phyloP scores from a whole-genome alignment of 2,113 vertebrate species.

The Callaeas wilsoni region DNA sequence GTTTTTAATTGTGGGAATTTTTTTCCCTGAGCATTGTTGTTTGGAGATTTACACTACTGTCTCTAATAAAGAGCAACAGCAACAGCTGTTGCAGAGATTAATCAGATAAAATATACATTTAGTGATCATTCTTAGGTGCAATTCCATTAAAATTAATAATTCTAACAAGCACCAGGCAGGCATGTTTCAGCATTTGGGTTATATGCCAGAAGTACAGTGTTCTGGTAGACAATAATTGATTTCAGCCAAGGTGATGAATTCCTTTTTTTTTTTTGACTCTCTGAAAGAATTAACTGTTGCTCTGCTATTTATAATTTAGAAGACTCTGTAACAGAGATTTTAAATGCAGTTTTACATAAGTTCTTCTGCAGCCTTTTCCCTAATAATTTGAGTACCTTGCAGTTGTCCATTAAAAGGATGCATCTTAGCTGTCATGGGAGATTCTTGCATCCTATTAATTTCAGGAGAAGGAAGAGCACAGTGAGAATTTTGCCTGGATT shows the following conservation, averaged over 20 bases:
- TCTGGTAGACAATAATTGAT: background rate
- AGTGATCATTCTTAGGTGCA: background rate
- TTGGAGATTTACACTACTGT: background rate
- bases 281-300: background rate
- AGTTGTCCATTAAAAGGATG: background rate
- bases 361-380: background rate
- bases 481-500: background rate
- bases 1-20: fast-evolving
- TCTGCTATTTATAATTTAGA: background rate
- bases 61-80: background rate
- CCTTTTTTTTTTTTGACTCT: background rate
- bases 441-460: background rate
- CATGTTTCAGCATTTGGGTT: background rate
- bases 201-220: background rate
- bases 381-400: background rate
- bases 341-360: background rate
- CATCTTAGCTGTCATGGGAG: background rate
- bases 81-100: background rate
- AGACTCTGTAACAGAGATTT: background rate
- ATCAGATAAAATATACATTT: background rate
- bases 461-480: background rate
- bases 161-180: slow-evolving; percentile 4
- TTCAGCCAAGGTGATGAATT: background rate
- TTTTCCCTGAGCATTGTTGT: background rate
- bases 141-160: slow-evolving; percentile 6